phyloP scores from a whole-genome alignment of 2,797 vertebrate genomes.

The Rachycentron canadum region DNA sequence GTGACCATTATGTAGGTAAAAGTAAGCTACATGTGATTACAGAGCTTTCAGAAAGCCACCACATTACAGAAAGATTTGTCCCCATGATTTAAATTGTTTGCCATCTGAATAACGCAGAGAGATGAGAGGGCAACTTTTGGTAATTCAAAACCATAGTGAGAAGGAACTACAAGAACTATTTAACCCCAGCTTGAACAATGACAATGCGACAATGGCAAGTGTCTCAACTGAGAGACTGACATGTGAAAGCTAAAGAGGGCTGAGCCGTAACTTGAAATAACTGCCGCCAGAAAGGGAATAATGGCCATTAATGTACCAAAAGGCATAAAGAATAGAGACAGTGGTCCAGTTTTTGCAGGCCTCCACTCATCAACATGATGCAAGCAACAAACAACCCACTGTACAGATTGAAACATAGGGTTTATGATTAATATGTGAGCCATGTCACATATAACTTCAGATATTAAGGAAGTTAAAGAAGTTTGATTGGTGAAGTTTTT shows the following conservation, averaged over 20 bases:
- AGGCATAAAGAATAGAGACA: background rate
- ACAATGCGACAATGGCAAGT: background rate
- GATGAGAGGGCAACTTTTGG: conserved; percentile 13
- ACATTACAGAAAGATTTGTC: conserved; percentile 30
- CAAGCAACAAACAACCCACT: too few species aligned
- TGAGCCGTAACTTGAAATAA: conserved; percentile 24
- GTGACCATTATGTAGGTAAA: background rate
- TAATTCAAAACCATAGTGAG: conserved; percentile 34
- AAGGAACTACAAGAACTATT: conserved; percentile 9
- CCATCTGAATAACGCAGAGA: conserved; percentile 13
- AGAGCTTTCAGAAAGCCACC: conserved; percentile 16
- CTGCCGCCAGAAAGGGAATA: conserved; percentile 31
- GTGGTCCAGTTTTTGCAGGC: conserved; percentile 19
- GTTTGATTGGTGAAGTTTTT: too few species aligned
- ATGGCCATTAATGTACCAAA: background rate
- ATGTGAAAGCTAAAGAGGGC: background rate
- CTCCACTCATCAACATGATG: background rate
- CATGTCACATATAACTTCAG: too few species aligned
- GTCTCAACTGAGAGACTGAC: background rate
- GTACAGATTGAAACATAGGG: too few species aligned
- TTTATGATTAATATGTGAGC: too few species aligned
- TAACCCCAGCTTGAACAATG: background rate
- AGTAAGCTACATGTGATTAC: conserved; percentile 3
- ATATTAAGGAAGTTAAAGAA: too few species aligned
- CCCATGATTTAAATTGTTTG: conserved; percentile 23